Evolutionary conservation across 2,888 invertebrate species (phyloP), one percentile per base, ranked within the genome.

Genomic region (Mythimna loreyi): DNA sequence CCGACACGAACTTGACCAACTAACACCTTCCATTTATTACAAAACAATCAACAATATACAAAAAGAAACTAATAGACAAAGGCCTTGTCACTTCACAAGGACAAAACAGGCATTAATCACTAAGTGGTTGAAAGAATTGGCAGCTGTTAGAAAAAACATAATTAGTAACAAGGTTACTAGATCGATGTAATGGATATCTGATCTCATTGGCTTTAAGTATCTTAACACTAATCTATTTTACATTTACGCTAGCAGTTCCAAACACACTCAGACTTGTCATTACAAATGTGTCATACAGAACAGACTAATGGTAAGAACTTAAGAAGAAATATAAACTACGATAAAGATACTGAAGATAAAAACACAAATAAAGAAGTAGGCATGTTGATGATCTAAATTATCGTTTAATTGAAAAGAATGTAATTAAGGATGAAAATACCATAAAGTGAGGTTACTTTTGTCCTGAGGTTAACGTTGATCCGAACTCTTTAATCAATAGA

Each of bases 71-170:
- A 68, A 73, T 70, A 57, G 55, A 49, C 69, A 58, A 67, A 72
- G 69, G 59, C 83, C 76, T 83, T 75, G 81, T 76, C 80, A 78
- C 66, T 70, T 71, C 47, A 70, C 76, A 72, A 78, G 72, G 72
- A 72, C 69, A 78, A 43, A 72, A 67, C 40, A 59, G 53, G 30
- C 69, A 82, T 80, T 82, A 66, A 72, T 72, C 68, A 81, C 56
- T 66, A 67, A 80, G 80, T 61, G 67, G 57, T 63, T 56, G 62
- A 82, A 68, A 81, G 70, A 80, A 76, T 81, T 71, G 81, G 67
- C 70, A 80, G 58, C 57, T 25, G 61, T 72, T 63, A 55, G 33
- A 55, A 78, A 45, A 73, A 71, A 68, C 60, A 52, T 74, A 72
- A 70, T 81, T 70, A 80, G 61, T 58, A 70, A 59, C 80, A 75